Conservation (phyloP, 2,113 vertebrate genomes). For the Microtus ochrogaster region DNA sequence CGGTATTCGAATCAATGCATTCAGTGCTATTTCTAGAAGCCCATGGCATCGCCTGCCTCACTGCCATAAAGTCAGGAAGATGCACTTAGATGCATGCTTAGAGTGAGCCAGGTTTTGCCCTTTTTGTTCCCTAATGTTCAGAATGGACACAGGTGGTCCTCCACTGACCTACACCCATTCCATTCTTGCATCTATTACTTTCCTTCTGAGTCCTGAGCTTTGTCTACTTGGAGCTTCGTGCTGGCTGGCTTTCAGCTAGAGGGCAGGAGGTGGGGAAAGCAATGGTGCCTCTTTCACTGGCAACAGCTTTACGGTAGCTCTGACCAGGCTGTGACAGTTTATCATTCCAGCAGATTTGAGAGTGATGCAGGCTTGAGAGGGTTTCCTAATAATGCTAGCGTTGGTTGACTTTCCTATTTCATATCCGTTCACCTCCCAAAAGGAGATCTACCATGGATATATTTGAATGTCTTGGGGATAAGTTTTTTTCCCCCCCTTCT, state of each 20-base stretch:
- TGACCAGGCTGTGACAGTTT: not conserved
- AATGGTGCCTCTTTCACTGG: not conserved
- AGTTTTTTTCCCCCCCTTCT: not conserved
- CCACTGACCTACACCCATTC: not conserved
- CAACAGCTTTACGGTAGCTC: not conserved
- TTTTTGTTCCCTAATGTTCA: not conserved
- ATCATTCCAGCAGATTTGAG: not conserved
- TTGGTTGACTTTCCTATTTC: not conserved
- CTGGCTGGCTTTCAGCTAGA: not conserved
- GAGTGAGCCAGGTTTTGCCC: not conserved
- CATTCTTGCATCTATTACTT: not conserved
- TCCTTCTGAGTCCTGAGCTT: not conserved
- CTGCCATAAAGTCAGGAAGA: not conserved
- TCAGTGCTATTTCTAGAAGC: not conserved
- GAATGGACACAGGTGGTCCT: too few species aligned
- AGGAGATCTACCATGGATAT: not conserved
- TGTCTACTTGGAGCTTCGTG: not conserved
- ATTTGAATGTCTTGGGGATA: not conserved
- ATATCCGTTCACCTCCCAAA: not conserved
- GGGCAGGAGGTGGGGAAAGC: not conserved
- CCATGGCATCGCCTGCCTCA: not conserved
- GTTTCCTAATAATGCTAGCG: not conserved
- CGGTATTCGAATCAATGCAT: not conserved
- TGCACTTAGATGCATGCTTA: not conserved
- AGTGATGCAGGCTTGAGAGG: not conserved